Evolutionary conservation across 1,140 invertebrate species (phyloP).

Genomic region (Oncopodura yosiiana): DNA sequence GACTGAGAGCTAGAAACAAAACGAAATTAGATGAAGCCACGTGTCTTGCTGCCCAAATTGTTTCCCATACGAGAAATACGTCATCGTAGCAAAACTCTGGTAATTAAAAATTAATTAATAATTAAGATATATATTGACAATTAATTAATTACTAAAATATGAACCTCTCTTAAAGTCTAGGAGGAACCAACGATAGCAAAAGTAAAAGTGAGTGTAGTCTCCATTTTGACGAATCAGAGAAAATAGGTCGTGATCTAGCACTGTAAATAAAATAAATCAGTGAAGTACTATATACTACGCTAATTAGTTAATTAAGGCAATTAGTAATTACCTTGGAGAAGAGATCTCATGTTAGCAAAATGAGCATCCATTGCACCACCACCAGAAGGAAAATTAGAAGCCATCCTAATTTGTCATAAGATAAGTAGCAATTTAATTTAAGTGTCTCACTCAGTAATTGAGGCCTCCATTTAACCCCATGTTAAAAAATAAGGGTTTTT

Average conservation of each 20-base stretch:
- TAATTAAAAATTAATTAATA: too few species aligned
- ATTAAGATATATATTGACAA: too few species aligned
- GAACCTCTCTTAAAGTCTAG: conserved; percentile 64
- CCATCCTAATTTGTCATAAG: too few species aligned
- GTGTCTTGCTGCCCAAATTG: conserved; percentile 86
- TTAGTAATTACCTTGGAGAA: too few species aligned
- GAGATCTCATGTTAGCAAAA: conserved; percentile 75
- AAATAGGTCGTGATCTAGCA: conserved; percentile 85
- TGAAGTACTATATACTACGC: conserved; percentile 52
- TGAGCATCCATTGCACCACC: conserved; percentile 85
- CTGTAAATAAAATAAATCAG: too few species aligned
- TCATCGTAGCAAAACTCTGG: conserved; percentile 80
- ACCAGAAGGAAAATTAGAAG: conserved; percentile 79
- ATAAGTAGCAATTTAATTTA: too few species aligned
- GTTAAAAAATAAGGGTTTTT: too few species aligned
- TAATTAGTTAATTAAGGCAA: too few species aligned
- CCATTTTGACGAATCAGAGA: conserved; percentile 88
- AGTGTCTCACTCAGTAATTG: too few species aligned
- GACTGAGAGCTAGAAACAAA: conserved; percentile 79
- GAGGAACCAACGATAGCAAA: conserved; percentile 89
- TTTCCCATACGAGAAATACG: conserved; percentile 87
- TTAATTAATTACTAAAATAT: too few species aligned
- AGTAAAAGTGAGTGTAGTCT: conserved; percentile 94
- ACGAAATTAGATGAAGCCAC: conserved; percentile 81
- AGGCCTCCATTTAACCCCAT: too few species aligned